Evolutionary conservation across 2,888 invertebrate genomes (phyloP).

Genomic region (Athalia circularis): DNA sequence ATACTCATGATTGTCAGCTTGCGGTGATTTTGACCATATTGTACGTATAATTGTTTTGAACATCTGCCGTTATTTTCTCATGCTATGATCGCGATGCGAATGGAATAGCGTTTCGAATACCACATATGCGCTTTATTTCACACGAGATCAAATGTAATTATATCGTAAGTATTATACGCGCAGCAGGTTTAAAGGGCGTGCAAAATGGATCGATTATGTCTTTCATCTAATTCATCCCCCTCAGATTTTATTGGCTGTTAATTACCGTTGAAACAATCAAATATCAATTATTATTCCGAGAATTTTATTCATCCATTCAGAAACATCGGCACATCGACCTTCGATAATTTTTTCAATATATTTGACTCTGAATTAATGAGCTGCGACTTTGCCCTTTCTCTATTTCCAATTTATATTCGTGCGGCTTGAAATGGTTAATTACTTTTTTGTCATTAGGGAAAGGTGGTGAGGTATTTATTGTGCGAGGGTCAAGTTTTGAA

Average conservation of each 20-base stretch:
- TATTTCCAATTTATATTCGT: too few species aligned
- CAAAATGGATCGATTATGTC: background rate
- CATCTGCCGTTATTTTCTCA: constrained; percentile 71
- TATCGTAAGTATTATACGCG: background rate
- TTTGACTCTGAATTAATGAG: background rate
- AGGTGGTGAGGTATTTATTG: background rate
- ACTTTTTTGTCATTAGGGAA: constrained; percentile 9
- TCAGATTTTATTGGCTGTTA: background rate
- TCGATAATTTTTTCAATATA: background rate
- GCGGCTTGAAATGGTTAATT: background rate
- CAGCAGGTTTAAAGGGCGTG: too few species aligned
- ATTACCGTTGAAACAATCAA: background rate
- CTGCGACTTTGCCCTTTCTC: too few species aligned
- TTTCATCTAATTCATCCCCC: constrained; percentile 8
- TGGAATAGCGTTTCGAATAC: constrained; percentile 60
- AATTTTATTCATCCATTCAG: too few species aligned
- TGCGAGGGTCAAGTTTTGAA: background rate
- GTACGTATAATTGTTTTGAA: constrained; percentile 55
- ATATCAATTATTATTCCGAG: background rate
- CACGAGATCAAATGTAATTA: constrained; percentile 61
- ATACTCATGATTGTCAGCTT: constrained; percentile 45
- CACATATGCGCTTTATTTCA: constrained; percentile 70
- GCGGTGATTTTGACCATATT: constrained; percentile 63
- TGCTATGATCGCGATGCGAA: constrained; percentile 53
- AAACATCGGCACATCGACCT: background rate